Evolutionary conservation across 2,888 invertebrate genomes (phyloP).

Genomic region (Odontocerum albicorne): DNA sequence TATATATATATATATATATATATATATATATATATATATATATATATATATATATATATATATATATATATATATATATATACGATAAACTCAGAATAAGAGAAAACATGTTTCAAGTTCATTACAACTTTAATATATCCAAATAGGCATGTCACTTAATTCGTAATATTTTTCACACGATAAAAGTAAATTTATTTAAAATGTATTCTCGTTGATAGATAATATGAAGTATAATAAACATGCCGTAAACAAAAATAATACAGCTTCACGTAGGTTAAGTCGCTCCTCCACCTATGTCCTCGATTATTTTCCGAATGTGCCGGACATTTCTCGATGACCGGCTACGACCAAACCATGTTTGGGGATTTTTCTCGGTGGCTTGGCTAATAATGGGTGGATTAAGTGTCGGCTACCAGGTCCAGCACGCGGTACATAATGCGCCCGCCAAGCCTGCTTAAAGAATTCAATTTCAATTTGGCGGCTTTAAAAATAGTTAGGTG

Average conservation of each 20-base stretch:
- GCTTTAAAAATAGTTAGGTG: conserved; percentile 33
- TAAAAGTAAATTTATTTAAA: no score
- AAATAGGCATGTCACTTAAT: no score
- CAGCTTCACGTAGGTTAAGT: no score
- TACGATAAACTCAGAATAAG: neutral
- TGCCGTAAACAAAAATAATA: no score
- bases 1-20: neutral
- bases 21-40: neutral
- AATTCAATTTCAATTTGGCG: conserved; percentile 31
- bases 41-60: neutral
- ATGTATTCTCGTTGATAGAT: no score
- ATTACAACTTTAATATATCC: no score
- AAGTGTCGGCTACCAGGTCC: conserved; percentile 7
- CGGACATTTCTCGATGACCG: no score
- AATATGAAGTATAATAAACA: no score
- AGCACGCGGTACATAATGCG: conserved; percentile 21
- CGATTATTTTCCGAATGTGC: no score
- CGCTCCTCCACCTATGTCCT: no score
- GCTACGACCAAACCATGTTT: conserved; percentile 6
- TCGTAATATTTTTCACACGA: no score
- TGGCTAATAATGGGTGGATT: conserved; percentile 26
- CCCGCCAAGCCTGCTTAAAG: conserved; percentile 2
- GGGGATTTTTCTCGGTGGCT: conserved; percentile 14
- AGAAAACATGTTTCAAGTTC: no score
- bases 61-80: neutral